phyloP scores from a whole-genome alignment of 2,113 vertebrate genomes.

The Centropristis striata region DNA sequence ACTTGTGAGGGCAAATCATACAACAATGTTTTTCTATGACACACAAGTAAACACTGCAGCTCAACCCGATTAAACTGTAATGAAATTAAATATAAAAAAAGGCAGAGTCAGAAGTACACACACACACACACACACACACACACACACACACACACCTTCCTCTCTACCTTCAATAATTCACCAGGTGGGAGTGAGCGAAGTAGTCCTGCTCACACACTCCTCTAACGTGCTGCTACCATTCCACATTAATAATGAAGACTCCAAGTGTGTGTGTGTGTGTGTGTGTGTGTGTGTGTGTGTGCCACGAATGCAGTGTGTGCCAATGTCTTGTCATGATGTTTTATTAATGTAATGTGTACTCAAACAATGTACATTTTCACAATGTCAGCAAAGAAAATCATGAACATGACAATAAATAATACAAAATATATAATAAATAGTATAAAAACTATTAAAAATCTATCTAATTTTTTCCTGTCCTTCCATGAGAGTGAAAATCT shows the following conservation, averaged over 20 bases:
- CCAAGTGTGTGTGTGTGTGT: background rate
- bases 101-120: constrained; percentile 10
- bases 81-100: background rate
- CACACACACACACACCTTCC: background rate
- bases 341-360: constrained; percentile 46
- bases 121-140: constrained; percentile 16
- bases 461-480: background rate
- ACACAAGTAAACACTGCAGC: constrained; percentile 7
- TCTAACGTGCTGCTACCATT: constrained; percentile 10
- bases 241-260: constrained; percentile 68
- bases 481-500: background rate
- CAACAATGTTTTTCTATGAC: constrained; percentile 3
- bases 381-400: background rate
- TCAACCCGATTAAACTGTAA: background rate
- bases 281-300: background rate
- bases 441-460: no score
- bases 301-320: constrained; percentile 40
- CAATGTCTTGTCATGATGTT: constrained; percentile 20
- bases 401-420: background rate
- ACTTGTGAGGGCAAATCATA: background rate
- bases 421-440: no score
- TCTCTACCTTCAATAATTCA: constrained; percentile 70
- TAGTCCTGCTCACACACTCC: constrained; percentile 17
- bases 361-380: constrained; percentile 8
- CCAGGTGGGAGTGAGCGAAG: constrained; percentile 32